Evolutionary conservation across 2,888 invertebrate genomes (phyloP), one percentile per base, ranked within the genome.

Genomic region (Seira sanloemensis): DNA sequence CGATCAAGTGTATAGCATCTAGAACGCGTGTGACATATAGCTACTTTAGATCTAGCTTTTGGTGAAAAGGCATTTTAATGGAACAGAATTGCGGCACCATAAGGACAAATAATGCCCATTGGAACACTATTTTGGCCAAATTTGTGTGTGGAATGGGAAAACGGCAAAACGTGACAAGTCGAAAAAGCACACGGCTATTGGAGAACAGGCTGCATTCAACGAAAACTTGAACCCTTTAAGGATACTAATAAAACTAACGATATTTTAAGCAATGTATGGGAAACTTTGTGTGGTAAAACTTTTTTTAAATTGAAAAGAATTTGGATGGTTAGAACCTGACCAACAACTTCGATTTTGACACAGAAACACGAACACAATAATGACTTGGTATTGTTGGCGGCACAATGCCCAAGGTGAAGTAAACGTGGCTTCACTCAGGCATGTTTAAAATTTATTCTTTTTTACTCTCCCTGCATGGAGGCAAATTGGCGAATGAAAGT

Each of bases 331-430:
- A 16, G 65, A 26, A n/a, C 24, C 66, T 50, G 73, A 79, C 79
- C 79, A 72, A 50, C 79, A 73, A 80, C 69, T 74, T 75, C 37
- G 67, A 74, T 68, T 80, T 75, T 81, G 76, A 76, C 81, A 81
- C 75, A 76, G 65, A 71, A 69, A 76, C 75, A 81, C 81, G 81
- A 62, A 65, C 75, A 23, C 21, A 7, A 37, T 12, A 37, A 37
- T n/a, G n/a, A n/a, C n/a, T n/a, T n/a, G n/a, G n/a, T n/a, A n/a
- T n/a, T n/a, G n/a, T n/a, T n/a, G n/a, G n/a, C n/a, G n/a, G n/a
- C n/a, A n/a, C n/a, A n/a, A n/a, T n/a, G n/a, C n/a, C n/a, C n/a
- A n/a, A n/a, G n/a, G n/a, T n/a, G n/a, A 37, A 37, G 37, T 4
- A 37, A 37, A 12, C 4, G 12, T 37, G 37, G 37, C 5, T 7